Conservation (phyloP, 1,140 invertebrate species). For the Propsilocerus akamusi region DNA sequence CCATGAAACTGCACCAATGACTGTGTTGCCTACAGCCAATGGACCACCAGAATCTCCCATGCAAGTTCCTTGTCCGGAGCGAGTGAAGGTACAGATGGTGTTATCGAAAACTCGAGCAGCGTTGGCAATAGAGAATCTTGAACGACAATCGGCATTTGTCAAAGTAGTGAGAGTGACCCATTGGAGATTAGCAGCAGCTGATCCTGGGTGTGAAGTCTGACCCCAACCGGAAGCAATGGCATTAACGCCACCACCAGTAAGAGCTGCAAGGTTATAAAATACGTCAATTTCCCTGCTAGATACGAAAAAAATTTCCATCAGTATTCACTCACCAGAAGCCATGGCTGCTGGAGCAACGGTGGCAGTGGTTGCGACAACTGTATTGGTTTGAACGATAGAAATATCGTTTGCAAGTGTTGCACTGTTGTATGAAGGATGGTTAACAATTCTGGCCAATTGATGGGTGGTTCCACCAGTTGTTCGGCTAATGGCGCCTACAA, state of each 20-base stretch:
- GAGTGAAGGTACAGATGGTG: slow-evolving; percentile 22
- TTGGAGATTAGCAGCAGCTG: slow-evolving; percentile 6
- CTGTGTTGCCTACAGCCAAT: slow-evolving; percentile 23
- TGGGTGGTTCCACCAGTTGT: not conserved
- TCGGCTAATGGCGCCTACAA: not conserved
- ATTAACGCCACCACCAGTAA: not conserved
- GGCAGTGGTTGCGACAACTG: not conserved
- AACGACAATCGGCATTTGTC: slow-evolving; percentile 5
- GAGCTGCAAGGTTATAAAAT: not conserved
- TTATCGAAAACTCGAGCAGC: slow-evolving; percentile 7
- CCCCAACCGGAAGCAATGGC: slow-evolving; percentile 2
- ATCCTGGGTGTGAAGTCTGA: slow-evolving; percentile 6
- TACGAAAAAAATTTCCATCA: not conserved
- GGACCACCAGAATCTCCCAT: slow-evolving; percentile 40
- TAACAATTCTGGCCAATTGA: not conserved
- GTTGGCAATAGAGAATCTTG: not conserved
- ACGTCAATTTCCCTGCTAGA: not conserved
- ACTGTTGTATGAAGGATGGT: not conserved
- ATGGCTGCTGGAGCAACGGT: not conserved
- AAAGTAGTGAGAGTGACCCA: slow-evolving; percentile 6
- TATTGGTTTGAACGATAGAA: not conserved
- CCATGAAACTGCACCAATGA: slow-evolving; percentile 43
- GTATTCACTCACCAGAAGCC: not conserved
- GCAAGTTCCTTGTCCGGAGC: slow-evolving; percentile 21
- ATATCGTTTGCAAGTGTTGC: not conserved